These are phyloP conservation scores for Tachysurus vachellii DNA, from an alignment of 2,113 vertebrate species.

Conservation along the genomic window DNA sequence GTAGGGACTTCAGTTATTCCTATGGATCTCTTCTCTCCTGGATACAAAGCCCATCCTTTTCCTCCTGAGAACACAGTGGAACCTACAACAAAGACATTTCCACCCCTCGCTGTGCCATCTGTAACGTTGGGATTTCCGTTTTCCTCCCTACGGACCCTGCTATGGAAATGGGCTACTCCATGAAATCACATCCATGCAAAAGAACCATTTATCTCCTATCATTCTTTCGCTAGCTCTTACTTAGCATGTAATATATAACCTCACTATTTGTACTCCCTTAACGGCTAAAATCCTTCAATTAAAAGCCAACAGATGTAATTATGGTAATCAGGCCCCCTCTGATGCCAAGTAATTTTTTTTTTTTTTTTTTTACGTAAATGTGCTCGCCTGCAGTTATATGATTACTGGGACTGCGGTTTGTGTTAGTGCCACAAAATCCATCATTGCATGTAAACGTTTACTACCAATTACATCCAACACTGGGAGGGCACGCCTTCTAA, in stretches of 20 bases:
- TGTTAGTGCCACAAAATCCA: slow-evolving; percentile 30
- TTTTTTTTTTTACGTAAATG: slow-evolving; percentile 5
- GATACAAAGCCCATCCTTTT: slow-evolving; percentile 48
- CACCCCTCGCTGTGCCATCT: slow-evolving; percentile 21
- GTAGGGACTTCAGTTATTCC: slow-evolving; percentile 45
- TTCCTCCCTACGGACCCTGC: slow-evolving; percentile 15
- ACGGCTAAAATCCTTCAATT: slow-evolving; percentile 35
- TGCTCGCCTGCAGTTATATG: slow-evolving; percentile 29
- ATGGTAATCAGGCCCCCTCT: slow-evolving; percentile 32
- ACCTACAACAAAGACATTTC: slow-evolving; percentile 45
- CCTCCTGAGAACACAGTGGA: slow-evolving; percentile 28
- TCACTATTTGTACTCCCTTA: slow-evolving; percentile 22
- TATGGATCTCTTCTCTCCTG: slow-evolving; percentile 36
- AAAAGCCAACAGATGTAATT: slow-evolving; percentile 46
- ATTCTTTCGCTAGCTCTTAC: slow-evolving; percentile 20
- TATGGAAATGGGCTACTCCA: slow-evolving; percentile 34
- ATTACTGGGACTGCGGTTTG: slow-evolving; percentile 18
- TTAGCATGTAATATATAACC: slow-evolving; percentile 27
- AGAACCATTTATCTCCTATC: slow-evolving; percentile 28
- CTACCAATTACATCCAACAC: slow-evolving; percentile 44
- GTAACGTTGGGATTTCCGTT: slow-evolving; percentile 25
- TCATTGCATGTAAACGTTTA: slow-evolving; percentile 37
- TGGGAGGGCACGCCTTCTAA: slow-evolving; percentile 36
- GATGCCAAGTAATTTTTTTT: neutral
- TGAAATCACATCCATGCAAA: slow-evolving; percentile 26